A percentile compares a stretch with the other conserved stretches of the same genome.
These are phyloP conservation scores for Pelvicachromis taeniatus DNA, from an alignment of 2,113 vertebrate species.

Conservation along the genomic window DNA sequence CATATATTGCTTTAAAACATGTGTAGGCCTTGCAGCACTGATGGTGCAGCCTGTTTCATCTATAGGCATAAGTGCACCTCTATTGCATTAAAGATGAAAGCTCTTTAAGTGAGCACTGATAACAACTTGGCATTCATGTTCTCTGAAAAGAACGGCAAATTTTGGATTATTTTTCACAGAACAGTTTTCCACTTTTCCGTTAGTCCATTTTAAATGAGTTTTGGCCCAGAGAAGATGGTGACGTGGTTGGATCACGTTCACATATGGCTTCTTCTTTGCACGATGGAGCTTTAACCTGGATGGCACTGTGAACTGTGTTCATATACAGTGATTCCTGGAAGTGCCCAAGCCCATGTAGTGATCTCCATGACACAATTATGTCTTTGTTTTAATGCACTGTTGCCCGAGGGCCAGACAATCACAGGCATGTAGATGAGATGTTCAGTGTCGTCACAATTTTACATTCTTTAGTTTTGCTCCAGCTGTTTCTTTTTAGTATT, in stretches of 20 bases:
- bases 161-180: background rate
- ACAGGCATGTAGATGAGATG: background rate
- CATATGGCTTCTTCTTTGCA: background rate
- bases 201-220: background rate
- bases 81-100: background rate
- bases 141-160: fast-evolving
- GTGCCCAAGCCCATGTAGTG: background rate
- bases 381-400: background rate
- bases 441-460: background rate
- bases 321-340: background rate
- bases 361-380: background rate
- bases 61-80: background rate
- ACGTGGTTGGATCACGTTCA: background rate
- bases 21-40: background rate
- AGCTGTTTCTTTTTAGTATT: background rate
- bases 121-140: background rate
- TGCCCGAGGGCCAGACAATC: background rate
- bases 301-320: background rate
- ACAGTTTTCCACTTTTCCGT: background rate
- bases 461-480: background rate
- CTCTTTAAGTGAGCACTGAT: background rate
- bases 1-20: background rate
- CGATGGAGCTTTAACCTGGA: background rate
- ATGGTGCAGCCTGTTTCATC: background rate
- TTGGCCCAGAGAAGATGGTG: background rate